Base-by-base conservation (phyloP, 2,888 invertebrate species). In the Gasteruption jaculator region DNA sequence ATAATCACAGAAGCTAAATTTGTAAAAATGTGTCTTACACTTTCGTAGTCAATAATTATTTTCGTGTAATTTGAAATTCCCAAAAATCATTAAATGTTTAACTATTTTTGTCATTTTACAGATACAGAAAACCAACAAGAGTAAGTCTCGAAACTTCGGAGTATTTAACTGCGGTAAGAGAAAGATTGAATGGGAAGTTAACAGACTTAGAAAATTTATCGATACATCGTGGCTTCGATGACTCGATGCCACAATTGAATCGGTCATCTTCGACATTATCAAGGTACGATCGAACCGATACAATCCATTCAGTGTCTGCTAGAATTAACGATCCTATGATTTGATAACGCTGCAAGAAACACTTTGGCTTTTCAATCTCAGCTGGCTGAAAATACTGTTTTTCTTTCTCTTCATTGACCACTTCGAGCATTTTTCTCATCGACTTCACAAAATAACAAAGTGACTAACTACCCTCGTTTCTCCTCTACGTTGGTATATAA, bases 201-300 rank as follows among this genome's bases (percentile, higher is more conserved):
- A 58, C 67, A 26, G 77, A 79, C 21, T 51, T 79, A 30, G 87
- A 88, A 60, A 73, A 80, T 0, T 81, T 91, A 24, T 86, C 86
- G 0, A 80, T 91, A 10, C 90, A 91, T 63, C 76, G 89, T 7
- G 91, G 91, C 0, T 71, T 90, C 12, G 91, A 91, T 57, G 86
- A 86, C 57, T 73, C 80, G 41, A 59, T 71, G 27, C 71, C 74
- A 21, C 71, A 70, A 34, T 71, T 73, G 48, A 71, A 66, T 39
- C 71, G 73, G 32, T 76, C 76, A 33, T 73, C 71, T 26, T 78
- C 78, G 29, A 73, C 78, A 11, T 54, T 79, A 31, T 76, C 77
- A 50, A 77, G 76, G 73, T 76, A 71, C 43, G 65, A 43, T 38
- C 48, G 48, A 20, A 45, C 44, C 8, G 38, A 43, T 49, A 11